Base-by-base conservation (phyloP, 2,888 invertebrate species). In the Drosophila algonquin region DNA sequence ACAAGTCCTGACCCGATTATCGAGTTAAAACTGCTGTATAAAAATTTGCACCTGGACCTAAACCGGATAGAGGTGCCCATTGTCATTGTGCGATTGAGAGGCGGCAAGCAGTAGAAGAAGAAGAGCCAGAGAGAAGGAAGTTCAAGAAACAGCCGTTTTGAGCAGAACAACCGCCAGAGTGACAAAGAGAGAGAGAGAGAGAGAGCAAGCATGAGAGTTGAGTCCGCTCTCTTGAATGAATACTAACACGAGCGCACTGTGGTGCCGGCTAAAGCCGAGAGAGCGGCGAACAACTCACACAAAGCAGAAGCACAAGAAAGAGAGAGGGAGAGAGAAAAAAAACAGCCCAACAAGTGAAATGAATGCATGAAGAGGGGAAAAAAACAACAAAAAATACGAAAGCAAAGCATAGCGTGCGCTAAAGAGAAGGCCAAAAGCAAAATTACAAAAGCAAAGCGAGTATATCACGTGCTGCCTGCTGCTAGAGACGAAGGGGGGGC, bases 31-130 rank as follows among this genome's bases (percentile, higher is more conserved):
- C 75, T 81, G 81, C 81, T 84, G 79, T 83, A 83, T 81, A 89
- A 87, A 54, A 83, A 87, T 83, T 83, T 89, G 83, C 83, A 83
- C 83, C 83, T 83, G 83, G 83, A 89, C 89, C 89, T 83, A 89
- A 89, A 83, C 83, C 83, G 89, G 83, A 83, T 84, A 89, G 89
- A 71, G 68, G 69, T 68, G 69, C 51, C 72, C 75, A 75, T 72
- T 79, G 85, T 76, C 62, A 87, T 80, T 83, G 78, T 83, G 70
- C 68, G 68, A 64, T 74, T 32, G 47, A 54, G 40, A 40, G 40
- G 40, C 40, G 50, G 21, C 27, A 50, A 50, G 27, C 24, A 24
- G 50, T 50, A 16, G 21, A 51, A 18, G 18, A 51, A 18, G 18
- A 18, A 51, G n/a, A 51, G 27, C 14, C 40, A 40, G 40, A 40